Conservation (phyloP, 2,797 vertebrate genomes). For the Squalus acanthias region DNA sequence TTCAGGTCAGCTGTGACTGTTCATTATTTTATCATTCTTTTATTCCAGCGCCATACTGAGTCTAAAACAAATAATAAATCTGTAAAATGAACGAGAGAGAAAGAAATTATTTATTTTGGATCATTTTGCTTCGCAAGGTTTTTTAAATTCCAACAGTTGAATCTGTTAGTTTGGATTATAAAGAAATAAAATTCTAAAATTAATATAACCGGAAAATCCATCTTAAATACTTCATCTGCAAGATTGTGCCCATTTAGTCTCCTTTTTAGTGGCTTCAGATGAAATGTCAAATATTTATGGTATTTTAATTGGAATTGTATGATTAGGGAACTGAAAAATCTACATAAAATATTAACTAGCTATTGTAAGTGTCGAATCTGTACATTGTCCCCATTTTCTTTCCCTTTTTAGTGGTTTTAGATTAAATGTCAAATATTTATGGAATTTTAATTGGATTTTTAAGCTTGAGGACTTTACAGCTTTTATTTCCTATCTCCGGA, state of each 20-base stretch:
- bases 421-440: conserved; percentile 39
- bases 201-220: background rate
- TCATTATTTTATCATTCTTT: background rate
- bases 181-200: background rate
- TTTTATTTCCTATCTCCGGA: conserved; percentile 11
- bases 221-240: conserved; percentile 7
- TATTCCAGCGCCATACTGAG: background rate
- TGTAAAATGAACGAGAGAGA: background rate
- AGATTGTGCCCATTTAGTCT: background rate
- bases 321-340: conserved; percentile 16
- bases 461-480: background rate
- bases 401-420: conserved; percentile 8
- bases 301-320: conserved; percentile 35
- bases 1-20: background rate
- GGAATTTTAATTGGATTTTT: conserved; percentile 38
- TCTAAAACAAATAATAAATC: background rate
- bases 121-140: background rate
- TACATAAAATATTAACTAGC: conserved; percentile 30
- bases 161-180: background rate
- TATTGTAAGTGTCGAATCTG: conserved; percentile 29
- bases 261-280: background rate
- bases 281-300: conserved; percentile 36
- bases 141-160: background rate
- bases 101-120: background rate
- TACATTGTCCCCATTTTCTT: conserved; percentile 22